Percentiles rank a stretch among this genome's conserved stretches.
phyloP scores from a whole-genome alignment of 1,140 invertebrate genomes.

The Ruditapes philippinarum region DNA sequence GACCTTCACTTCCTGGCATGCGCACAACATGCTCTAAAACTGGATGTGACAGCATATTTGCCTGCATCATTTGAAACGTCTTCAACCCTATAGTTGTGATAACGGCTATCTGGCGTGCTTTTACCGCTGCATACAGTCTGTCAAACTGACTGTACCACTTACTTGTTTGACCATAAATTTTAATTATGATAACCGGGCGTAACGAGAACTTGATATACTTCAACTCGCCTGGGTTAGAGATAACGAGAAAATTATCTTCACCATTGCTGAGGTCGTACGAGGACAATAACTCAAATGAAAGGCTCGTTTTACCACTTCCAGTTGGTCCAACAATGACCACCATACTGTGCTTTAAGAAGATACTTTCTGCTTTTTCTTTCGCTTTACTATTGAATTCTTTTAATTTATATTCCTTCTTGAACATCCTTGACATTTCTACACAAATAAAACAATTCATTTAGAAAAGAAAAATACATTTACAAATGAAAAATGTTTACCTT shows the following conservation, averaged over 20 bases:
- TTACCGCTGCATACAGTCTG: not conserved
- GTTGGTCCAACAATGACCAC: not conserved
- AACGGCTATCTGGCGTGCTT: not conserved
- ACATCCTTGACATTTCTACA: not conserved
- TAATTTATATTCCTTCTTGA: not conserved
- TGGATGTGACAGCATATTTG: not conserved
- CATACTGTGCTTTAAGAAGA: not conserved
- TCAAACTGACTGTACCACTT: not conserved
- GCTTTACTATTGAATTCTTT: not conserved
- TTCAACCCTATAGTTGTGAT: not conserved
- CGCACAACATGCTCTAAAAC: not conserved
- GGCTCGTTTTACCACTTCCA: not conserved
- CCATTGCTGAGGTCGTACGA: not conserved
- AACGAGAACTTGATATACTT: not conserved
- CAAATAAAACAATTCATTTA: too few species aligned
- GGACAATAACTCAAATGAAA: not conserved
- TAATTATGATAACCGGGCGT: not conserved
- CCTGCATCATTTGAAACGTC: not conserved
- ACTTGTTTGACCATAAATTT: not conserved
- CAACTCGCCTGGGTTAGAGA: not conserved
- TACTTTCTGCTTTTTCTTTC: not conserved
- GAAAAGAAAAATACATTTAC: too few species aligned
- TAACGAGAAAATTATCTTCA: not conserved
- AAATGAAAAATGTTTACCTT: too few species aligned
- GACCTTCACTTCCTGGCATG: not conserved